phyloP scores from a whole-genome alignment of 1,140 invertebrate species.

The Pseudomyrmex gracilis region DNA sequence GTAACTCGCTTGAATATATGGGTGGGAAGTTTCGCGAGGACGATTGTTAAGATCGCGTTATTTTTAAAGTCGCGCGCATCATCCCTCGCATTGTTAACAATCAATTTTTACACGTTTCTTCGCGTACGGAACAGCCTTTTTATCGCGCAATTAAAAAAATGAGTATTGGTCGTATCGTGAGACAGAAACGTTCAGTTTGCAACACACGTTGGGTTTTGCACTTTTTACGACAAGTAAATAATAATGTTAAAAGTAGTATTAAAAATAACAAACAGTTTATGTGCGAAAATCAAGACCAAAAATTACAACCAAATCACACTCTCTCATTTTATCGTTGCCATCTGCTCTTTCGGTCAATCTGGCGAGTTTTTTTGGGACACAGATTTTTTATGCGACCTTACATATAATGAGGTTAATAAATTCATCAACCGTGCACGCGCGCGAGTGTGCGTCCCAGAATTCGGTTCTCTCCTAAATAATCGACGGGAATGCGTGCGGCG shows the following conservation, averaged over 20 bases:
- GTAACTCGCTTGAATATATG: slow-evolving; percentile 43
- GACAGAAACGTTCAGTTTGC: slow-evolving; percentile 15
- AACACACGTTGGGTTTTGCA: neutral
- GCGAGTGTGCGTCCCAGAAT: slow-evolving; percentile 29
- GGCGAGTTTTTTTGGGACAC: neutral
- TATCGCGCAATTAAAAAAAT: slow-evolving; percentile 5
- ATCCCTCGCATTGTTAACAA: slow-evolving; percentile 40
- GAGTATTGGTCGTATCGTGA: neutral
- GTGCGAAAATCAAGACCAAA: neutral
- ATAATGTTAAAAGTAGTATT: neutral
- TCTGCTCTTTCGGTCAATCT: neutral
- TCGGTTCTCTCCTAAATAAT: slow-evolving; percentile 54
- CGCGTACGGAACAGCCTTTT: slow-evolving; percentile 9
- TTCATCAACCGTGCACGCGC: slow-evolving; percentile 19
- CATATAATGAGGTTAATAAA: slow-evolving; percentile 31
- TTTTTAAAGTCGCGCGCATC: slow-evolving; percentile 51
- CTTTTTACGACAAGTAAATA: neutral
- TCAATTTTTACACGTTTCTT: slow-evolving; percentile 15
- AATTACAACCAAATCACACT: too few relatives aligned
- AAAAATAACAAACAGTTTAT: neutral
- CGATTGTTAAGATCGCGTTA: slow-evolving; percentile 33
- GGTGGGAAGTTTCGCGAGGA: slow-evolving; percentile 53
- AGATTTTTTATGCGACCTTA: slow-evolving; percentile 46
- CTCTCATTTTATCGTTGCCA: neutral
- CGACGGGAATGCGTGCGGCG: slow-evolving; percentile 31